These are phyloP conservation scores for Sterrhoptilus dennistouni DNA, from an alignment of 2,113 vertebrate genomes.

Conservation along the genomic window DNA sequence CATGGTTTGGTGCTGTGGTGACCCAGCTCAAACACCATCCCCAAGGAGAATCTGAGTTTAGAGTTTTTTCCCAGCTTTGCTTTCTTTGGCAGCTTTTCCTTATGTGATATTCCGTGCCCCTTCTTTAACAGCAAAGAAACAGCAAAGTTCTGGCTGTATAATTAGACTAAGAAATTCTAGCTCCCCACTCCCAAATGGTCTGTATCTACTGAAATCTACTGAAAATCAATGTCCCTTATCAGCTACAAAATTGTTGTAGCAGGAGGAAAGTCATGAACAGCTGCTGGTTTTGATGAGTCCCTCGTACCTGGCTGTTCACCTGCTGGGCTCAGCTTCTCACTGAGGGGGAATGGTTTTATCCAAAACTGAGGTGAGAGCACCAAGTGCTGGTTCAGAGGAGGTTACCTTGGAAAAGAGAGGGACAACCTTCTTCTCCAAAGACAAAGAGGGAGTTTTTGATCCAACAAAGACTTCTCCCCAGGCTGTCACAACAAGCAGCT, in stretches of 20 bases:
- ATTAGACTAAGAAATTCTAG: slow-evolving; percentile 1
- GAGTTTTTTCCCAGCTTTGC: neutral
- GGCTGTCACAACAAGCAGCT: slow-evolving; percentile 12
- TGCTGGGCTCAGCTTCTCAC: neutral
- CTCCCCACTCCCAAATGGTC: neutral
- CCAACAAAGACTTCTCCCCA: neutral
- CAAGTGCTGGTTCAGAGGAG: neutral
- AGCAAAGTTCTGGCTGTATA: neutral
- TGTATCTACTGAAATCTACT: neutral
- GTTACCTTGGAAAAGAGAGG: neutral
- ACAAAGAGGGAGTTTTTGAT: neutral
- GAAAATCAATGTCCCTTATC: slow-evolving; percentile 46
- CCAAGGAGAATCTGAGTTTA: neutral
- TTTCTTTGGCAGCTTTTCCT: neutral
- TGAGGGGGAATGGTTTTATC: neutral
- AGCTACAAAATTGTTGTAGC: slow-evolving; percentile 23
- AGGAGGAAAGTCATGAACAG: neutral
- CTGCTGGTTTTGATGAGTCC: slow-evolving; percentile 8
- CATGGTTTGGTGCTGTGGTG: fast-evolving
- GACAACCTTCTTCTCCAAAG: neutral
- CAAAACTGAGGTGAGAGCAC: neutral
- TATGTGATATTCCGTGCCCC: neutral
- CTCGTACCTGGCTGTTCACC: neutral
- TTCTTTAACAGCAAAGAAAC: neutral
- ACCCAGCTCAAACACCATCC: neutral